These are phyloP conservation scores for Opisthograptis luteolata DNA, from an alignment of 2,888 invertebrate genomes.

Conservation along the genomic window DNA sequence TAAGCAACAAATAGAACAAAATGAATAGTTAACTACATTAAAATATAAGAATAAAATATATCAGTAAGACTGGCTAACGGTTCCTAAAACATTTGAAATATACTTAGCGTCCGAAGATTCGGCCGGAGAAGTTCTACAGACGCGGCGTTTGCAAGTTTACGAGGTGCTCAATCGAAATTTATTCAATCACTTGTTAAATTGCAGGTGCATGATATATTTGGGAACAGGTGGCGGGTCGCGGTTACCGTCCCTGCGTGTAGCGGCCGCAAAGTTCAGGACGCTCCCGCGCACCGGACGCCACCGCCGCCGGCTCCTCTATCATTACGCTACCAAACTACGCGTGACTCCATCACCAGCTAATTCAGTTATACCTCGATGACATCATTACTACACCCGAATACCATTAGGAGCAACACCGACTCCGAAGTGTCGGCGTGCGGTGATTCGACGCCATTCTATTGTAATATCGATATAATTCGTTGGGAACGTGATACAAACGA, in stretches of 20 bases:
- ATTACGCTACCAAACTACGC: conserved; percentile 62
- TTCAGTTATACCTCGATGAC: conserved; percentile 62
- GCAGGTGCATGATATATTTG: neutral
- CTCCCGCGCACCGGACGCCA: conserved; percentile 41
- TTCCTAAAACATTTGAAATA: too few relatives aligned
- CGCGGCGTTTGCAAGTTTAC: too few relatives aligned
- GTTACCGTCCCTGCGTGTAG: conserved; percentile 34
- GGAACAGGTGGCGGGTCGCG: conserved; percentile 41
- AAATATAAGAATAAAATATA: too few relatives aligned
- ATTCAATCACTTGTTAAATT: too few relatives aligned
- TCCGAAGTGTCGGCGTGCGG: conserved; percentile 45
- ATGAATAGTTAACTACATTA: too few relatives aligned
- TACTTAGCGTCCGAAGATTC: too few relatives aligned
- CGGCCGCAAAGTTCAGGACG: conserved; percentile 56
- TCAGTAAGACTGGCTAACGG: too few relatives aligned
- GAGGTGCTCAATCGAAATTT: too few relatives aligned
- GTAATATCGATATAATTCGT: conserved; percentile 31
- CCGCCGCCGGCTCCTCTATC: conserved; percentile 32
- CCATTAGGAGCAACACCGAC: conserved; percentile 47
- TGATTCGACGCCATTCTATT: conserved; percentile 56
- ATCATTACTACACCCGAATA: conserved; percentile 65
- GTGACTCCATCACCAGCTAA: conserved; percentile 63
- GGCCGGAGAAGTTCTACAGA: too few relatives aligned
- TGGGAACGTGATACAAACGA: conserved; percentile 44
- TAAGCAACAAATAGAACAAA: too few relatives aligned